Percentiles rank a stretch among this genome's conserved stretches.
Conservation (phyloP, 2,797 vertebrate species). For the Coracias cyanogaster region DNA sequence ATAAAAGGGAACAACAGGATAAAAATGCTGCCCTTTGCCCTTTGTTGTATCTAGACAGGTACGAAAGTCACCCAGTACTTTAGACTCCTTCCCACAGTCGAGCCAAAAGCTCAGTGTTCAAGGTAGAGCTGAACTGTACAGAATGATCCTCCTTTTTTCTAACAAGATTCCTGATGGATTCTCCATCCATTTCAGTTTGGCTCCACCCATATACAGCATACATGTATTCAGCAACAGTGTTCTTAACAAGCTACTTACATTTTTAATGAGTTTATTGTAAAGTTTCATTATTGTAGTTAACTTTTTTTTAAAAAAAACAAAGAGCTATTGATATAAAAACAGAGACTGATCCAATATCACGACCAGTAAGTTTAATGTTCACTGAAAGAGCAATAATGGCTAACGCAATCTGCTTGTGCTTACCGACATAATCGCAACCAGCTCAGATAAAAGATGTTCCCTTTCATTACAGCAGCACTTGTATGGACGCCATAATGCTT, state of each 20-base stretch:
- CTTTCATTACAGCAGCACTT: not conserved
- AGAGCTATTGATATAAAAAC: not conserved
- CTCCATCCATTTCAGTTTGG: not conserved
- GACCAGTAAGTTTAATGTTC: not conserved
- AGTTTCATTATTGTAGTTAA: not conserved
- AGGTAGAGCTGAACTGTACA: not conserved
- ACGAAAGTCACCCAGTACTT: not conserved
- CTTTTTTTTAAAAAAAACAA: not conserved
- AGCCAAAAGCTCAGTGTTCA: not conserved
- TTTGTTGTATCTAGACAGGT: not conserved
- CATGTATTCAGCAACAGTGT: not conserved
- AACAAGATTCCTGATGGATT: not conserved
- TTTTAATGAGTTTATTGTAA: not conserved
- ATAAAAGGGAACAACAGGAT: not conserved
- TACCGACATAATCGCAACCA: not conserved
- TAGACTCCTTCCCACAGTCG: not conserved
- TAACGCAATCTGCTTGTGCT: not conserved
- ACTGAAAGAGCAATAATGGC: not conserved
- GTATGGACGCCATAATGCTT: not conserved
- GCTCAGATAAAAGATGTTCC: not conserved
- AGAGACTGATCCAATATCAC: not conserved
- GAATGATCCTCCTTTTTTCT: not conserved
- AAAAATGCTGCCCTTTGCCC: conserved; percentile 19
- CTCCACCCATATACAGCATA: not conserved
- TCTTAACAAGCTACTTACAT: not conserved